Conservation (phyloP, 2,888 invertebrate genomes). For the Drosophila diplacantha region DNA sequence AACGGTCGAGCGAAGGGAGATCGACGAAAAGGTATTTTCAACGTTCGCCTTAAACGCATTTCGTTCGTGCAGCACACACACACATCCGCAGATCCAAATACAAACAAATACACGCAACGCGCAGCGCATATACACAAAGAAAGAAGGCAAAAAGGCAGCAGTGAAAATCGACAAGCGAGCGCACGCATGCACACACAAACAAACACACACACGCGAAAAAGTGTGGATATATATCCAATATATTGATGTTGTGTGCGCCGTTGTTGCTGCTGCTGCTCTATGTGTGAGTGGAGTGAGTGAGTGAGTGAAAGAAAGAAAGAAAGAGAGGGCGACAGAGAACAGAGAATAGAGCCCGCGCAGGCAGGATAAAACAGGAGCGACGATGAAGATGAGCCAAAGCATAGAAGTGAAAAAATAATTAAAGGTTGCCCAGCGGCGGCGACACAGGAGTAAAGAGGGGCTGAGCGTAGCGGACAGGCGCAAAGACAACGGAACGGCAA, state of each 20-base stretch:
- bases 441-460: conserved; percentile 11
- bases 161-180: conserved; percentile 51
- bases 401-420: conserved; percentile 69
- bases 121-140: conserved; percentile 56
- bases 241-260: conserved; percentile 67
- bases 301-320: conserved; percentile 25
- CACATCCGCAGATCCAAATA: conserved; percentile 35
- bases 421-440: conserved; percentile 55
- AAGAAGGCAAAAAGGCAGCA: conserved; percentile 45
- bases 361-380: conserved; percentile 66
- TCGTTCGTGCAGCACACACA: conserved; percentile 57
- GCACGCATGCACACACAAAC: conserved; percentile 32
- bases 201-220: conserved; percentile 26
- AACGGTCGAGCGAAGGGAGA: background rate
- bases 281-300: conserved; percentile 28
- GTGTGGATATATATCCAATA: conserved; percentile 62
- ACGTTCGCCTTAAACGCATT: conserved; percentile 68
- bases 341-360: conserved; percentile 61
- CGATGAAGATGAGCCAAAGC: conserved; percentile 68
- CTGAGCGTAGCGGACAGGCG: conserved; percentile 15
- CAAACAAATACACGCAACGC: conserved; percentile 35
- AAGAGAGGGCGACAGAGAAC: conserved; percentile 38
- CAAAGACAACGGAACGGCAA: conserved; percentile 11
- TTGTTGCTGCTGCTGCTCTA: conserved; percentile 50
- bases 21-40: conserved; percentile 56